Percentiles rank a stretch among this genome's conserved stretches.
Evolutionary conservation across 2,797 vertebrate species (phyloP).

Genomic region (Sebastes iracundus): DNA sequence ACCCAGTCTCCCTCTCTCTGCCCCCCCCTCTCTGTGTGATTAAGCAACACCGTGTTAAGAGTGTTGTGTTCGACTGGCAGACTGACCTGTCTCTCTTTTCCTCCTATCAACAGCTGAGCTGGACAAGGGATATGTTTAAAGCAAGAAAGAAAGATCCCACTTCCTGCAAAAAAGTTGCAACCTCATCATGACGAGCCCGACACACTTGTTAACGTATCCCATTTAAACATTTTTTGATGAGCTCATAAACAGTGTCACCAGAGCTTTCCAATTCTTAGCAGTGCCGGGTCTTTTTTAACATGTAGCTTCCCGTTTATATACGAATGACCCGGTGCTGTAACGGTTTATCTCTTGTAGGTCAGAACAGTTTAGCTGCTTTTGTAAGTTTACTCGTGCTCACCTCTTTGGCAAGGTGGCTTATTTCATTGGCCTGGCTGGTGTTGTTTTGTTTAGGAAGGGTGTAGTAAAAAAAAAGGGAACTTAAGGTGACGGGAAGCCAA

Average conservation of each 20-base stretch:
- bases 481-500: background rate
- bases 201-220: background rate
- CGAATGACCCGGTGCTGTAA: background rate
- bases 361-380: background rate
- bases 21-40: conserved; percentile 44
- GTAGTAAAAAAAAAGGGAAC: background rate
- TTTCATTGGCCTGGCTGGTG: background rate
- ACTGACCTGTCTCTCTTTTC: conserved; percentile 43
- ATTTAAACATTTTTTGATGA: background rate
- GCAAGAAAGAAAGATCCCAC: conserved; percentile 12
- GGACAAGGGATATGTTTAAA: conserved; percentile 31
- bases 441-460: conserved; percentile 17
- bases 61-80: conserved; percentile 50
- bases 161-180: background rate
- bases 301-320: background rate
- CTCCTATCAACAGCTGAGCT: conserved; percentile 44
- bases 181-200: background rate
- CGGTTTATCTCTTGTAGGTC: conserved; percentile 5
- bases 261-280: background rate
- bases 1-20: conserved; percentile 47
- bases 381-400: background rate
- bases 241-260: background rate
- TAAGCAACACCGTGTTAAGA: conserved; percentile 53
- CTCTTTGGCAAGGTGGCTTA: background rate
- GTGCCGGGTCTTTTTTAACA: background rate